phyloP scores from a whole-genome alignment of 30 jellyfish, hydroid and myxozoan species.

The Catostylus mosaicus region DNA sequence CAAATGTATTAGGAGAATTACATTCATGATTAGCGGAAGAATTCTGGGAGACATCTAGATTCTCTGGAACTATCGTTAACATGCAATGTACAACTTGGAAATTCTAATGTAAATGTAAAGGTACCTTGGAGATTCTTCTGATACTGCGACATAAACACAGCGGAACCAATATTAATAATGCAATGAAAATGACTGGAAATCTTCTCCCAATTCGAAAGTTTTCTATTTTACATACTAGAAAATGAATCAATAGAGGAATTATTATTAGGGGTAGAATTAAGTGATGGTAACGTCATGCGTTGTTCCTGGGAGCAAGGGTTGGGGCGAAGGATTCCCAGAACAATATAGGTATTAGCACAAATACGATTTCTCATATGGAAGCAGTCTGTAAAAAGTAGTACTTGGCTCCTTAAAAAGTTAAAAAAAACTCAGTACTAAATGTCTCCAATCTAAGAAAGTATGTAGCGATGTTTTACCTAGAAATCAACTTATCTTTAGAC shows the following conservation, averaged over 20 bases:
- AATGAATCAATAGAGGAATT: background rate
- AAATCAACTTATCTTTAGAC: background rate
- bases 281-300: background rate
- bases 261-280: background rate
- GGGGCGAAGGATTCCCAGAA: background rate
- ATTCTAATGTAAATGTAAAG: background rate
- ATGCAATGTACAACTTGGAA: too few relatives aligned
- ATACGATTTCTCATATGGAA: too few relatives aligned
- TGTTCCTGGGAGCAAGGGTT: background rate
- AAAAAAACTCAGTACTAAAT: too few relatives aligned
- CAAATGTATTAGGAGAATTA: too few relatives aligned
- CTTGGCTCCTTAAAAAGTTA: too few relatives aligned
- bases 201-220: slow-evolving; percentile 32
- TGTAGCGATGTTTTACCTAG: background rate
- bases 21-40: too few relatives aligned
- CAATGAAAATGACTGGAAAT: slow-evolving; percentile 33
- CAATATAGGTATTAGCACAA: too few relatives aligned
- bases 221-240: slow-evolving; percentile 37
- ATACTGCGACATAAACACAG: slow-evolving; percentile 44
- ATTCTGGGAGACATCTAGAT: too few relatives aligned
- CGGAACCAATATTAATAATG: slow-evolving; percentile 42
- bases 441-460: background rate
- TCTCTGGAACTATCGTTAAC: too few relatives aligned
- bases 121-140: slow-evolving; percentile 57
- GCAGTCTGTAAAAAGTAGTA: too few relatives aligned